A percentile compares a stretch with the other conserved stretches of the same genome.
Conservation (phyloP, 2,113 vertebrate species). For the Scomber colias region DNA sequence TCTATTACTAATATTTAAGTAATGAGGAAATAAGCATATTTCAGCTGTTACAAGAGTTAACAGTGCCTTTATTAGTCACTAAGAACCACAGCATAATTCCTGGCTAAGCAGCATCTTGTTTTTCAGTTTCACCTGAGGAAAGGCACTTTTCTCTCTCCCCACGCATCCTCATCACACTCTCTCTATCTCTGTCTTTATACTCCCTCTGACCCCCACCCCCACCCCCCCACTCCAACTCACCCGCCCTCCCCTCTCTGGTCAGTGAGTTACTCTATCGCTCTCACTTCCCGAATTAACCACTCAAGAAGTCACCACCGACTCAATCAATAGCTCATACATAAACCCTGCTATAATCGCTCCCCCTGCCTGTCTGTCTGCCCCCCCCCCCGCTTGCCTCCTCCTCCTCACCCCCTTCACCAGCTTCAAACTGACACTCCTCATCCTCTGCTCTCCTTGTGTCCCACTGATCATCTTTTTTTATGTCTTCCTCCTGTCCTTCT, state of each 20-base stretch:
- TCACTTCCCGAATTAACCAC: slow-evolving; percentile 91
- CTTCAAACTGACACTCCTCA: slow-evolving; percentile 40
- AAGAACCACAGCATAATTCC: slow-evolving; percentile 22
- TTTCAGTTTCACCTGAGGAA: slow-evolving; percentile 55
- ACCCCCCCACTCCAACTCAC: neutral
- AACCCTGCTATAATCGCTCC: slow-evolving; percentile 88
- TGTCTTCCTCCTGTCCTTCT: slow-evolving; percentile 16
- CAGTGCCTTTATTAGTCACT: neutral
- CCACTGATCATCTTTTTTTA: slow-evolving; percentile 31
- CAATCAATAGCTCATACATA: slow-evolving; percentile 92
- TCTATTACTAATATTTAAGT: neutral
- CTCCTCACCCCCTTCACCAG: slow-evolving; percentile 37
- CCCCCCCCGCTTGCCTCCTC: slow-evolving; percentile 21
- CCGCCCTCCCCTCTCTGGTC: slow-evolving; percentile 73
- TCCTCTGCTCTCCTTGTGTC: slow-evolving; percentile 32
- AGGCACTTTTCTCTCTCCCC: slow-evolving; percentile 45
- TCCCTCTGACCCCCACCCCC: slow-evolving; percentile 41
- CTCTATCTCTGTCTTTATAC: slow-evolving; percentile 69
- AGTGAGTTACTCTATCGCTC: slow-evolving; percentile 87
- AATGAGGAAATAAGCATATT: neutral
- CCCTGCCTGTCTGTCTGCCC: slow-evolving; percentile 79
- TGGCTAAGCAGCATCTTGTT: slow-evolving; percentile 31
- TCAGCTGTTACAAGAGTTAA: neutral
- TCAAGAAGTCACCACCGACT: slow-evolving; percentile 90
- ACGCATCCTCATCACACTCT: slow-evolving; percentile 57